Evolutionary conservation across 1,140 invertebrate genomes (phyloP).

Genomic region (Sminthurinus signatus): DNA sequence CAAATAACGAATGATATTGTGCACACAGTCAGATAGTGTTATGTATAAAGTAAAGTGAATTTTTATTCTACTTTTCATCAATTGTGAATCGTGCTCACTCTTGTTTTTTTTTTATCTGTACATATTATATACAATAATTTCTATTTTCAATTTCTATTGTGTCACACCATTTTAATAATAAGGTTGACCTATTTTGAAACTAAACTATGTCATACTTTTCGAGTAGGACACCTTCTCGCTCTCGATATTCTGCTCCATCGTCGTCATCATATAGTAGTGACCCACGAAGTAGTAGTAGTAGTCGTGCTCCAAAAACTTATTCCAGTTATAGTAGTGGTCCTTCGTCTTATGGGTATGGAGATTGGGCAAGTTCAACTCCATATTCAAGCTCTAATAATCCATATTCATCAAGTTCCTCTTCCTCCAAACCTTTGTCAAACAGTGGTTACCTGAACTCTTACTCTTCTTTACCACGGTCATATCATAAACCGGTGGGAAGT

Average conservation of each 20-base stretch:
- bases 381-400: not conserved
- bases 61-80: too few relatives aligned
- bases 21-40: too few relatives aligned
- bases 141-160: too few relatives aligned
- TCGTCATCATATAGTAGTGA: not conserved
- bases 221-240: not conserved
- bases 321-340: conserved; percentile 1
- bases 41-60: too few relatives aligned
- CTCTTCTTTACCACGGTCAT: conserved; percentile 17
- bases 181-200: too few relatives aligned
- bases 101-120: too few relatives aligned
- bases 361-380: not conserved
- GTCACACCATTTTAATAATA: too few relatives aligned
- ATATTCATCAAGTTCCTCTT: not conserved
- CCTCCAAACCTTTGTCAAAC: not conserved
- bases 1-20: too few relatives aligned
- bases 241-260: conserved; percentile 14
- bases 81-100: not conserved
- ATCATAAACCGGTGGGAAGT: conserved; percentile 6
- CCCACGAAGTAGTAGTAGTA: too few relatives aligned
- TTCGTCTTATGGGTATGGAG: conserved; percentile 7
- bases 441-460: conserved; percentile 10
- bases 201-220: conserved; percentile 32
- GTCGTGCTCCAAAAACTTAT: not conserved
- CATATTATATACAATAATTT: too few relatives aligned